phyloP scores from a whole-genome alignment of 2,113 vertebrate species.

The Panurus biarmicus region DNA sequence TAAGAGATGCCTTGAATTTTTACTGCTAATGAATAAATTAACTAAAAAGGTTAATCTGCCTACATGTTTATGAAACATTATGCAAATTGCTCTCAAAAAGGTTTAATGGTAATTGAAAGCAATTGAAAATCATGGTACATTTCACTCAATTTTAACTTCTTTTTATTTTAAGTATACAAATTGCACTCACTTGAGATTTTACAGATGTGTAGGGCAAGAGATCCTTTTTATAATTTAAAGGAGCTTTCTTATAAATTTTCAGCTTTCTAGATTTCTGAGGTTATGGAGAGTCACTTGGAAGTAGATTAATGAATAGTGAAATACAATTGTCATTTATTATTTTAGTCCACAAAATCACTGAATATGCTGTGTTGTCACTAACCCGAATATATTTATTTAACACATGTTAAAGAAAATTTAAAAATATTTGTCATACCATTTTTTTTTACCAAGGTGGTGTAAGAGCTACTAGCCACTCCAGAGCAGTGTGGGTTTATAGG shows the following conservation, averaged over 20 bases:
- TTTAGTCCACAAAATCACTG: not conserved
- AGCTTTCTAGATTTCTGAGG: not conserved
- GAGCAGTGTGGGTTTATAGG: not conserved
- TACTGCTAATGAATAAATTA: constrained; percentile 85
- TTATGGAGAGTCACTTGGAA: constrained; percentile 17
- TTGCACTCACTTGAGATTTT: constrained; percentile 41
- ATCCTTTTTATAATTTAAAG: not conserved
- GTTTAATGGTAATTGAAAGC: constrained; percentile 80
- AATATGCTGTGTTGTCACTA: not conserved
- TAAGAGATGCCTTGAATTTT: constrained; percentile 78
- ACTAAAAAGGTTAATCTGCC: constrained; percentile 81
- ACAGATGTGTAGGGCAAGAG: constrained; percentile 16
- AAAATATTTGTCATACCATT: not conserved
- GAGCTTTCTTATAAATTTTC: not conserved
- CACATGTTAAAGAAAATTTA: not conserved
- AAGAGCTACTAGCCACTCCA: not conserved
- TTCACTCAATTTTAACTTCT: constrained; percentile 64
- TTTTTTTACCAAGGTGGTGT: not conserved
- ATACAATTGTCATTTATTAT: not conserved
- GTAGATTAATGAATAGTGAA: not conserved
- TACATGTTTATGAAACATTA: constrained; percentile 82
- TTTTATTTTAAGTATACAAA: constrained; percentile 31
- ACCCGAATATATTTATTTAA: constrained; percentile 2
- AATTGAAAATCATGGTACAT: constrained; percentile 73
- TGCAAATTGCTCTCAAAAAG: constrained; percentile 73